Percentiles rank a stretch among this genome's conserved stretches.
These are phyloP conservation scores for Phoebastria nigripes DNA, from an alignment of 2,797 vertebrate species.

Conservation along the genomic window DNA sequence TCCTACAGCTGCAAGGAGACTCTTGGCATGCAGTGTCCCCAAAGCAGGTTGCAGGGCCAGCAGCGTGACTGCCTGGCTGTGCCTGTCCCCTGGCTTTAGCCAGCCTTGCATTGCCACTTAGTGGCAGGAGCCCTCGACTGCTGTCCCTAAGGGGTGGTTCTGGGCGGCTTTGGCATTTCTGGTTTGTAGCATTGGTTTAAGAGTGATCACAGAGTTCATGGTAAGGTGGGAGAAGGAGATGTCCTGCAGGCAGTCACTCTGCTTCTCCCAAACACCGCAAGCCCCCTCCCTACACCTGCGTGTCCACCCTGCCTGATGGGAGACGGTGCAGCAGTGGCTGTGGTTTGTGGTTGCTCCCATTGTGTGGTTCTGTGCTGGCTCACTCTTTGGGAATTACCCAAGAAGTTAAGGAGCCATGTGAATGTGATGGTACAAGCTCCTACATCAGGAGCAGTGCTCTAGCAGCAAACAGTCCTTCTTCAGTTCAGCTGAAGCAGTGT, in stretches of 20 bases:
- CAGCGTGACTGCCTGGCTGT: background rate
- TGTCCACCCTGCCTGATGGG: background rate
- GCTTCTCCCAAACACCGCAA: background rate
- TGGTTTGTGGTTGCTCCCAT: background rate
- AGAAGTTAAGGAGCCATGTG: accelerated
- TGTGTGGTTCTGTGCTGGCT: background rate
- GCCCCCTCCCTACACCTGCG: accelerated
- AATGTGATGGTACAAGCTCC: background rate
- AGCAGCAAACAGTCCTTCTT: background rate
- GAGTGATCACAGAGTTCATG: background rate
- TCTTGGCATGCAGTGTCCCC: background rate
- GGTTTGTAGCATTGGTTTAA: background rate
- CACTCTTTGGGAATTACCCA: background rate
- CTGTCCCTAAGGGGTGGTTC: background rate
- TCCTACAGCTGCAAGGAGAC: background rate
- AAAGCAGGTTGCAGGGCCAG: background rate
- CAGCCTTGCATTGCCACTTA: slow-evolving; percentile 52
- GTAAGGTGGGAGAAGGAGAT: background rate
- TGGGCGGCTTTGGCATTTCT: background rate
- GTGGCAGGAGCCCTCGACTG: background rate
- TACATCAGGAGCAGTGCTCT: background rate
- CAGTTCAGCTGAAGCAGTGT: background rate
- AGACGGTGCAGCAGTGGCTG: accelerated
- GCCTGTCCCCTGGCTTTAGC: background rate
- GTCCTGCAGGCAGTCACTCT: background rate